phyloP scores from a whole-genome alignment of 1,140 invertebrate genomes.

The Bathynomus jamesi region DNA sequence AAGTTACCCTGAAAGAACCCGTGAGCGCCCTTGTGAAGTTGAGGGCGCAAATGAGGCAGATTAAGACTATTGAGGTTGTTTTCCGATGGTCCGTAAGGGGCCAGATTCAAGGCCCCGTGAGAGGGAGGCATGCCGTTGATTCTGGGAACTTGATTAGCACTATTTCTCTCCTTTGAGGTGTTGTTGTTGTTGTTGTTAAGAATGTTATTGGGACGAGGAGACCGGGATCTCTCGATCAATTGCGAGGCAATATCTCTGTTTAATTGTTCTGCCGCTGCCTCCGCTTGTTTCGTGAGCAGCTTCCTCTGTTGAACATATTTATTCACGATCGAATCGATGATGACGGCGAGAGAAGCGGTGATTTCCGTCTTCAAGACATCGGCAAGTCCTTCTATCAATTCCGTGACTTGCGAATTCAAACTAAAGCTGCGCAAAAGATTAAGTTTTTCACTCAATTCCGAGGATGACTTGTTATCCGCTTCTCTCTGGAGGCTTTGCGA shows the following conservation, averaged over 20 bases:
- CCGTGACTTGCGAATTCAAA: constrained; percentile 33
- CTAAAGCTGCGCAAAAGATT: constrained; percentile 45
- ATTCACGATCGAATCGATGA: constrained; percentile 79
- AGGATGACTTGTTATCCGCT: constrained; percentile 22
- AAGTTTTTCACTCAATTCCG: constrained; percentile 35
- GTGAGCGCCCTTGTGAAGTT: constrained; percentile 35
- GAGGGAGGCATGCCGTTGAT: constrained; percentile 50
- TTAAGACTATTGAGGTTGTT: constrained; percentile 34
- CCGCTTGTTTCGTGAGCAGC: constrained; percentile 63
- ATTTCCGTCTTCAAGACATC: constrained; percentile 85
- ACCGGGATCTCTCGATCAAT: constrained; percentile 25
- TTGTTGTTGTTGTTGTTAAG: constrained; percentile 45
- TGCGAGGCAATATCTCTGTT: constrained; percentile 32
- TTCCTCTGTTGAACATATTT: constrained; percentile 37
- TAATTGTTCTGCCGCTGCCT: constrained; percentile 41
- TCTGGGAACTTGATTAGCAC: constrained; percentile 55
- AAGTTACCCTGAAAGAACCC: constrained; percentile 35
- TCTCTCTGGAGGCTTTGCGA: constrained; percentile 5
- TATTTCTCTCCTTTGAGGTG: constrained; percentile 56
- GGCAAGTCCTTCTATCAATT: constrained; percentile 63
- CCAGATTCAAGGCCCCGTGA: constrained; percentile 30
- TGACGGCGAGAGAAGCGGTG: constrained; percentile 65
- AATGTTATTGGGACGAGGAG: constrained; percentile 27
- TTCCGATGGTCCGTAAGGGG: constrained; percentile 45
- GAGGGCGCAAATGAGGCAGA: constrained; percentile 43